Conservation (phyloP, 2,797 vertebrate genomes). For the Buphagus erythrorhynchus region DNA sequence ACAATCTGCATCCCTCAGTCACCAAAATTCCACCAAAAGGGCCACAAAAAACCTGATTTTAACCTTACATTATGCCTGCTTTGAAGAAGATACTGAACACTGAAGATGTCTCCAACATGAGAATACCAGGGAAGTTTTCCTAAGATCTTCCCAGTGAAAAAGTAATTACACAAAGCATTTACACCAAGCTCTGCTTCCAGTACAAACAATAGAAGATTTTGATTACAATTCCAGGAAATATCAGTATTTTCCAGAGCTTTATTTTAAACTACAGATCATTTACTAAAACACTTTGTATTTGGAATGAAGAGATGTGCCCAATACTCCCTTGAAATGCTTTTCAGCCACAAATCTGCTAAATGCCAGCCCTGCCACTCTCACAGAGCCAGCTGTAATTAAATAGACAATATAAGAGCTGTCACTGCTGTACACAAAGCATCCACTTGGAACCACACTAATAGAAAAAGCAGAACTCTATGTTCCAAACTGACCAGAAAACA, state of each 20-base stretch:
- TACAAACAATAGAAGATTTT: not conserved
- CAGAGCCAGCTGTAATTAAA: slow-evolving; percentile 9
- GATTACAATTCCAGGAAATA: not conserved
- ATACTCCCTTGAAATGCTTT: not conserved
- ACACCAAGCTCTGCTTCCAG: not conserved
- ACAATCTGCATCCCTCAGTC: not conserved
- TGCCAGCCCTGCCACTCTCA: not conserved
- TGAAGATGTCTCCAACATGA: not conserved
- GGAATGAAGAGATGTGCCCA: not conserved
- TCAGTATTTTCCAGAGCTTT: not conserved
- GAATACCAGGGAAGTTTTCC: not conserved
- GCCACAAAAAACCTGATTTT: rapidly evolving
- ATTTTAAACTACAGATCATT: not conserved
- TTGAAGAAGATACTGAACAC: not conserved
- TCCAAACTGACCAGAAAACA: not conserved
- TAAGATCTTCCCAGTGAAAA: not conserved
- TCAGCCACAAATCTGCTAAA: not conserved
- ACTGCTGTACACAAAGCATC: not conserved
- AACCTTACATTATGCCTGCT: not conserved
- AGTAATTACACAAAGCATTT: not conserved
- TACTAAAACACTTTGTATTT: not conserved
- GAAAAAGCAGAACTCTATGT: not conserved
- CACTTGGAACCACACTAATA: not conserved
- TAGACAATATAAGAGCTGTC: not conserved
- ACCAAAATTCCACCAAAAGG: not conserved